Evolutionary conservation across 2,797 vertebrate species (phyloP).

Genomic region (Anniella stebbinsi): DNA sequence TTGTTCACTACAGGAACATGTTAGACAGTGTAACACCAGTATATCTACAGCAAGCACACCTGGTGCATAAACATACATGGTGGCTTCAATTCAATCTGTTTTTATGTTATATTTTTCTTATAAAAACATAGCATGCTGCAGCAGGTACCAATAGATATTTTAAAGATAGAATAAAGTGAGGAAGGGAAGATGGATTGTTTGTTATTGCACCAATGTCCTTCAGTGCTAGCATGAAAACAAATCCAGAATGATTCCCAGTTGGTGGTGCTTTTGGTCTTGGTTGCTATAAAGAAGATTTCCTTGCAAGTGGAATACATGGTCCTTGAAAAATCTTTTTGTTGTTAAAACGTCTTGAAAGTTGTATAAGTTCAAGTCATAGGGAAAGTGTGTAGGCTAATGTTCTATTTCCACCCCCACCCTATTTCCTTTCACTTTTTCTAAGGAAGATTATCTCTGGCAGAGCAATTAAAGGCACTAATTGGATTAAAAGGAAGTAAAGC

Average conservation of each 20-base stretch:
- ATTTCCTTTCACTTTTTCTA: constrained; percentile 33
- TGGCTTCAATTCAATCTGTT: neutral
- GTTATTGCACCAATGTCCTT: neutral
- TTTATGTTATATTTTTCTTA: neutral
- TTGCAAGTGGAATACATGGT: neutral
- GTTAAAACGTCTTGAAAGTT: neutral
- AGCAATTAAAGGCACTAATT: constrained; percentile 42
- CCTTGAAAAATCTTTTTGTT: neutral
- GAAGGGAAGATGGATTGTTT: neutral
- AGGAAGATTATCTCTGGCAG: constrained; percentile 41
- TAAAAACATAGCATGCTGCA: neutral
- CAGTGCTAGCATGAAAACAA: neutral
- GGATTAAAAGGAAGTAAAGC: constrained; percentile 44
- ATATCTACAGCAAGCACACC: neutral
- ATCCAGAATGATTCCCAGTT: neutral
- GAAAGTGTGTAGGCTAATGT: constrained; percentile 24
- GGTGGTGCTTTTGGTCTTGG: neutral
- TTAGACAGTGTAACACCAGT: neutral
- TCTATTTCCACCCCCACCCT: constrained; percentile 2
- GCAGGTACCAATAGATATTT: neutral
- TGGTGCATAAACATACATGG: neutral
- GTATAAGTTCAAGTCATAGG: constrained; percentile 35
- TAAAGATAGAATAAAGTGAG: neutral
- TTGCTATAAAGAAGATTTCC: neutral
- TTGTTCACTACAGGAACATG: neutral